Evolutionary conservation across 2,113 vertebrate genomes (phyloP), one percentile per base, ranked within the genome.

Genomic region (Epinephelus lanceolatus): DNA sequence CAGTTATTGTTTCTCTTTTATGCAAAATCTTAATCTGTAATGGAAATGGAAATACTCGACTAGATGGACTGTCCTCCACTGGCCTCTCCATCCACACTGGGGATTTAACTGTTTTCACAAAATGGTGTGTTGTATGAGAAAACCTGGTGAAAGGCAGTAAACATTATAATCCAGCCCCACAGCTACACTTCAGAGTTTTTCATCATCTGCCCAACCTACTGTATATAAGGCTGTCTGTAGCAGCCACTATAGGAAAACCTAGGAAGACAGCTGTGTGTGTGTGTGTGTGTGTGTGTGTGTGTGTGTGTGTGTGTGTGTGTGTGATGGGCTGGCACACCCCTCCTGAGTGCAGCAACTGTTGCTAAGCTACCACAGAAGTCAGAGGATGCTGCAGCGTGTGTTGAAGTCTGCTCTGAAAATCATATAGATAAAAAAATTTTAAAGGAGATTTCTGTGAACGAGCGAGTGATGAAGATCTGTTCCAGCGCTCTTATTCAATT

Each of bases 301-400:
- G 23, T 8, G 42, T 12, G 8, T 17, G 17, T 21, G 49, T 40
- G 71, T 21, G 49, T 53, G 67, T 65, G 27, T 52, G 5, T 68
- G 40, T 19, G 14, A 66, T n/a, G 52, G 37, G 59, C 21, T 53
- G 59, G 40, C 74, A 47, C 52, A 67, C 70, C 45, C 37, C 76
- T 53, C 65, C 61, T 8, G 71, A 72, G 76, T 2, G 19, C 71
- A 65, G 57, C 61, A 80, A 53, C 76, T 70, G 87, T 89, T 89
- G 87, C 84, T 84, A 81, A 27, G 83, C 52, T 89, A 86, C 84
- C 52, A n/a, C 52, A 67, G 57, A 47, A 72, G 61, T 72, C 21
- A 51, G 40, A 25, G 18, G 12, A 52, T 23, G 67, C n/a, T 21
- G 80, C 72, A 21, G 57, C 49, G 60, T 19, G 75, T 52, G 40